These are phyloP conservation scores for Holocentrus rufus DNA, from an alignment of 2,797 vertebrate genomes.

Conservation along the genomic window DNA sequence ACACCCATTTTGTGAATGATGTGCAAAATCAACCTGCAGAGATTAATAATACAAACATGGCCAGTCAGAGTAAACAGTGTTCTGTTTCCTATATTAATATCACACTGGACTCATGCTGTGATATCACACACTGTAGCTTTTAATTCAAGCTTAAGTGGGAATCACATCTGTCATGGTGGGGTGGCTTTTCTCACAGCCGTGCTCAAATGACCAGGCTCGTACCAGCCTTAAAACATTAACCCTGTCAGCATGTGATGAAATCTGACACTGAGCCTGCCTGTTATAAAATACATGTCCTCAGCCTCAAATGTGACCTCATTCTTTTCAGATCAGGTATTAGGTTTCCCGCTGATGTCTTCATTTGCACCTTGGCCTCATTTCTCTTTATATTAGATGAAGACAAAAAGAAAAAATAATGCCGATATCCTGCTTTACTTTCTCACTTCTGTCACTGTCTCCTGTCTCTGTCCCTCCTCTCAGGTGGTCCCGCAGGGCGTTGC, in stretches of 20 bases:
- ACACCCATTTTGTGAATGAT: background rate
- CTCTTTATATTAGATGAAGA: no score
- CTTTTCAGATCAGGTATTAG: no score
- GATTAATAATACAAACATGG: background rate
- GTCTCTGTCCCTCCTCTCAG: slow-evolving; percentile 72
- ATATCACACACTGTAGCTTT: background rate
- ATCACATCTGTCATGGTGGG: background rate
- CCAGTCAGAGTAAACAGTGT: background rate
- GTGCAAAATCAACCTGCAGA: background rate
- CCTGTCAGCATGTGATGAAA: no score
- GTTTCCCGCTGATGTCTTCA: background rate
- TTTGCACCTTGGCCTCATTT: background rate
- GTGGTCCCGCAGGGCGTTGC: slow-evolving; percentile 91
- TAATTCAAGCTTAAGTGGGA: background rate
- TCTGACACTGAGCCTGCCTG: background rate
- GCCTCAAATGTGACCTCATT: no score
- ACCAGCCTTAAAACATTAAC: no score
- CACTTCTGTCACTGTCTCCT: no score
- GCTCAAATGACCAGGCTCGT: no score
- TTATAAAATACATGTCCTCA: no score
- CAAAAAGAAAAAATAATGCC: no score
- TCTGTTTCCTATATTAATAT: background rate
- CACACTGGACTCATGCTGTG: background rate
- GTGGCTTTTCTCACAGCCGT: background rate
- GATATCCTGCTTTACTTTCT: no score